Evolutionary conservation across 1,140 invertebrate species (phyloP), one percentile per base, ranked within the genome.

Genomic region (Rhysida immarginata): DNA sequence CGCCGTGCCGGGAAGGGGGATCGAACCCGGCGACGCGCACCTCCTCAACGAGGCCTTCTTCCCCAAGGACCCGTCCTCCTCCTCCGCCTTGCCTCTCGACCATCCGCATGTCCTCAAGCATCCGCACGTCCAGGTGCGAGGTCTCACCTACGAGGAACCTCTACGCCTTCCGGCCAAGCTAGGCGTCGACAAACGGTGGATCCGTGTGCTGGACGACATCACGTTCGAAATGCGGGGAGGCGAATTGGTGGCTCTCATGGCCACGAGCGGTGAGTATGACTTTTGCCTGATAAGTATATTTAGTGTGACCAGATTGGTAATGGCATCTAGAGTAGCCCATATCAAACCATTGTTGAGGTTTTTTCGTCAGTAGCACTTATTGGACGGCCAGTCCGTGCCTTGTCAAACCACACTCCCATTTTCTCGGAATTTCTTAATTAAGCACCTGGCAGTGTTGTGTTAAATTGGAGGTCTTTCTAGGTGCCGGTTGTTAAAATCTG

Each of bases 181-280:
- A 50, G 63, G 64, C 65, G 54, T 57, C 60, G 43, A 60, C 54
- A 45, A 23, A 60, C 61, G 74, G 56, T 54, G 67, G 45, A 43
- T 64, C 0, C 68, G 75, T 11, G 63, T 83, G 2, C 65, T 89
- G 29, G 80, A 84, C 50, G 80, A 81, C 13, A 74, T 90, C 8
- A 82, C 81, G 1, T 77, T 91, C 58, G 86, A 96, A 69, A 85
- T 85, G 3, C 81, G 83, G 55, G 90, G 87, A 0, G 89, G 88
- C 2, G 92, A 96, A 72, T 78, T 95, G 14, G 69, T 96, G 55
- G 88, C 87, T 0, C 76, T 96, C 13, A 82, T 96, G 80, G 81
- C 90, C 0, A 95, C 91, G 0, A 70, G 66, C 48, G 74, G 76
- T 78, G 62, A 71, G 24, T 50, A 48, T 42, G 18, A 11, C 20